phyloP scores from a whole-genome alignment of 2,888 invertebrate species.

The Hypomecis atomaria region DNA sequence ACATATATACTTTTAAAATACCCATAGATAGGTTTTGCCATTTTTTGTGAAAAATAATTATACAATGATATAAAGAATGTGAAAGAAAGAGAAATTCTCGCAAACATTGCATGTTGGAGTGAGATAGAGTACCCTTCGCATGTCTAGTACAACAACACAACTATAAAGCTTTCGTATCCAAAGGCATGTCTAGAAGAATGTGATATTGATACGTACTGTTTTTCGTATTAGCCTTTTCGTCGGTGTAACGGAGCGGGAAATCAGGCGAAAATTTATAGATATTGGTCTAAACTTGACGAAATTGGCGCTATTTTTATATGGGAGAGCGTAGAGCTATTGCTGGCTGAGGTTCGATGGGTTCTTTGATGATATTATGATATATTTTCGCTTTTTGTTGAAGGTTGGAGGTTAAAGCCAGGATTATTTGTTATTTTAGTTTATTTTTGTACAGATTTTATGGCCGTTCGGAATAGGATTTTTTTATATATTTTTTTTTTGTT shows the following conservation, averaged over 20 bases:
- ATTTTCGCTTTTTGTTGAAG: not conserved
- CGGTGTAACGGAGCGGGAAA: constrained; percentile 12
- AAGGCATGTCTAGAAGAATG: constrained; percentile 6
- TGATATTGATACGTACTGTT: constrained; percentile 22
- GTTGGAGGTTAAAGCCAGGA: not conserved
- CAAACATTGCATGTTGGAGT: no score
- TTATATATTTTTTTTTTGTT: no score
- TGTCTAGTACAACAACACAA: not conserved
- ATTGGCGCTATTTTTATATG: constrained; percentile 7
- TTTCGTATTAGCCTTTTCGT: no score
- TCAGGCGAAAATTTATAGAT: constrained; percentile 10
- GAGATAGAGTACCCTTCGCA: no score
- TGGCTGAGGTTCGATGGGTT: not conserved
- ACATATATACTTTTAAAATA: no score
- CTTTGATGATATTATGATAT: not conserved
- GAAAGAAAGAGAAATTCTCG: no score
- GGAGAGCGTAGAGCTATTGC: not conserved
- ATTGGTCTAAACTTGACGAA: constrained; percentile 11
- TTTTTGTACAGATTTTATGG: no score
- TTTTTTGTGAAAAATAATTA: no score
- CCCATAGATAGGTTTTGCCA: no score
- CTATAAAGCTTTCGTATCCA: not conserved
- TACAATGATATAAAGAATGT: no score
- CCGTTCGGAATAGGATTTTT: no score
- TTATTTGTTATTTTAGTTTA: no score